Percentiles rank a stretch among this genome's conserved stretches.
Conservation (phyloP, 2,113 vertebrate genomes). For the Tor tambroides region DNA sequence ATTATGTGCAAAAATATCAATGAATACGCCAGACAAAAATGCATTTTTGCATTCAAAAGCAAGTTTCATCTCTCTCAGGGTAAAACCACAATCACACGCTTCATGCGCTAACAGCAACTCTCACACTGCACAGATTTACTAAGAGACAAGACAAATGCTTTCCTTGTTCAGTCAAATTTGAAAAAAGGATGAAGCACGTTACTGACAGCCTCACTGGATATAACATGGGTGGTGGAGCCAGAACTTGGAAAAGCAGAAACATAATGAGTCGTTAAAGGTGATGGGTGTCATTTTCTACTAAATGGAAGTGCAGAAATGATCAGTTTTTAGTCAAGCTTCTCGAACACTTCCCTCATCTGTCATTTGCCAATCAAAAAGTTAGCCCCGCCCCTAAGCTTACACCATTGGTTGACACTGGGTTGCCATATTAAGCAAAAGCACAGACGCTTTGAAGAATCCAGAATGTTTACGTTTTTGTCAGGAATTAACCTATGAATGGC, state of each 20-base stretch:
- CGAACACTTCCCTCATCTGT: background rate
- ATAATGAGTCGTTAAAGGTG: background rate
- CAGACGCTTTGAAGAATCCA: background rate
- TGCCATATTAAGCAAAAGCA: background rate
- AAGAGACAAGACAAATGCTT: background rate
- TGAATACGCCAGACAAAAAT: constrained; percentile 6
- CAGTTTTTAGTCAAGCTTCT: background rate
- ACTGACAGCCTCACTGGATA: background rate
- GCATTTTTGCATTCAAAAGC: constrained; percentile 19
- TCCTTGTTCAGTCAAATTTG: background rate
- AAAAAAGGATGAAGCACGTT: background rate
- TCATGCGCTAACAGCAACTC: background rate
- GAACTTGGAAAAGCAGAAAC: background rate
- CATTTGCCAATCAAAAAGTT: background rate
- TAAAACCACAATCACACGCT: background rate
- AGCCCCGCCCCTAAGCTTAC: background rate
- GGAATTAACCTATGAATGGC: background rate
- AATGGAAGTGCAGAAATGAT: background rate
- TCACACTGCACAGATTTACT: background rate
- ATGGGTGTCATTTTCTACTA: background rate
- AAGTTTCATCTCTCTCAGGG: background rate
- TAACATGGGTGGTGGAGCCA: background rate
- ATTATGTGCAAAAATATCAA: constrained; percentile 45
- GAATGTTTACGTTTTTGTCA: background rate
- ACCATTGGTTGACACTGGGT: background rate